Base-by-base conservation (phyloP, 1,140 invertebrate genomes). In the Ceratosolen fusciceps region DNA sequence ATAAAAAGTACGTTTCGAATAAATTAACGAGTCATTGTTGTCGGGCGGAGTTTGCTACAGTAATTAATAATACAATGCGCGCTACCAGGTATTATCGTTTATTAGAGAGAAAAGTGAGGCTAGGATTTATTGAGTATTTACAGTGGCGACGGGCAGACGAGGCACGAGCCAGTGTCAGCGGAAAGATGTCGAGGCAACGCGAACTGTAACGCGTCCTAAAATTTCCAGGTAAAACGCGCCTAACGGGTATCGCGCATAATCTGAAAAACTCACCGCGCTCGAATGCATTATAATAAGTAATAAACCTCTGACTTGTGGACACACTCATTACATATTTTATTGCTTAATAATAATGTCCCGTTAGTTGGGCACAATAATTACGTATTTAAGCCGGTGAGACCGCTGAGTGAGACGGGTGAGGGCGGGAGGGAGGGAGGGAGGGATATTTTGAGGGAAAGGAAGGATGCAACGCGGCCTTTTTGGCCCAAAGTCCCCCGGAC, bases 281-380 rank as follows among this genome's bases (percentile, higher is more conserved):
- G 31, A 34, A 65, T 65, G 16, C 31, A 65, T 65, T 37, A 65
- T 65, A 65, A 65, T 19, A 52, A 65, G 60, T 37, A 37, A 65
- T n/a, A 37, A 65, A 65, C 21, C 21, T 37, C 7, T n/a, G 14
- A 5, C 21, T 65, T 14, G 60, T 10, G 14, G 14, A 65, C 31
- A 5, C 0, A 37, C 7, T 65, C 21, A n/a, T 65, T 65, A n/a
- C 60, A n/a, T 65, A 65, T 65, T 65, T 65, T 37, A 65, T 65
- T 65, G 34, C 60, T 65, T 37, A 37, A 65, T 65, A 65, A 65
- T 37, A 37, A 37, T 65, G 16, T 37, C 26, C 26, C 31, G 31
- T 37, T 37, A 65, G 31, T 37, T 65, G 8, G 19, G n/a, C n/a
- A 37, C 31, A 37, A 65, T n/a, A 37, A 65, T 37, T 65, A n/a